Base-by-base conservation (phyloP, 1,140 invertebrate genomes). In the Cydia splendana region DNA sequence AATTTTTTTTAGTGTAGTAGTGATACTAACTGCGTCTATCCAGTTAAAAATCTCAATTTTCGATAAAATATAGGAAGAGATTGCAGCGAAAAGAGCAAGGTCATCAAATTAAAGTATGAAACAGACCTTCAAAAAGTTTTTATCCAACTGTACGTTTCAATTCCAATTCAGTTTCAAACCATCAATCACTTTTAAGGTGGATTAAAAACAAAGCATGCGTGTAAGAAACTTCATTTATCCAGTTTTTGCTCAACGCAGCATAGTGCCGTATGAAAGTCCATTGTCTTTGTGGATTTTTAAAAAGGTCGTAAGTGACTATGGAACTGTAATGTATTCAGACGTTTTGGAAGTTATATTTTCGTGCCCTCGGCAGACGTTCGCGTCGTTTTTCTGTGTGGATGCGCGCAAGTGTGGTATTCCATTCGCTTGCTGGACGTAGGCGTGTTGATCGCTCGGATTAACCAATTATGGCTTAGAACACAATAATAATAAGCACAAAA, bases 261-360 rank as follows among this genome's bases (percentile, higher is more conserved):
- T 71, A 71, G 65, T 69, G 65, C 67, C 34, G 67, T 71, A 71
- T 71, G 67, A 71, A 71, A 45, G 67, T 71, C 67, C 67, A 71
- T 71, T 71, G 67, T 71, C 57, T 62, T 24, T 24, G 0, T 5
- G 20, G 1, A 0, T 24, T 24, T 20, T 62, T 62, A 12, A 24
- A 62, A 62, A 62, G 2, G 20, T 62, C 57, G 57, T 62, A 62
- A 62, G 20, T 57, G 57, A 10, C 57, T 24, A 24, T 9, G 18
- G 24, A 62, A 12, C 10, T 9, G 7, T 24, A 62, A 4, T 62
- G 20, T 24, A 7, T 62, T 24, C 7, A 24, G 57, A 24, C 20
- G 57, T 62, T 62, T 62, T 62, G 57, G 57, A 62, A 10, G 57
- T 9, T 5, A 18, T 9, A 9, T 57, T 34, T 69, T 38, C 65